Base-by-base conservation (phyloP, 2,113 vertebrate species). In the Stomatorhinus ivindoensis region DNA sequence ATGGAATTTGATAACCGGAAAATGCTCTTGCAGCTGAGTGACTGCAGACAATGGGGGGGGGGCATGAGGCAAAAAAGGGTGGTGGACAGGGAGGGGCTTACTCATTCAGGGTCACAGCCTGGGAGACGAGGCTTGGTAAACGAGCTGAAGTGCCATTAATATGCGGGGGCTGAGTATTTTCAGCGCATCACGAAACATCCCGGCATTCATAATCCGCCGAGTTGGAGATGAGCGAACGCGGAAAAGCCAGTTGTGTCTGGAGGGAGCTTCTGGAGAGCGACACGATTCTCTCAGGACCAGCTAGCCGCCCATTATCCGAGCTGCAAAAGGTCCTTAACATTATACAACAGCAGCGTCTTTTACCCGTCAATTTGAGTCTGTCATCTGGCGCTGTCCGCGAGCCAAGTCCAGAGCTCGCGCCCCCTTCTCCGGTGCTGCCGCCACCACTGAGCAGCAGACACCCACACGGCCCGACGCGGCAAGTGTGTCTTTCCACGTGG, bases 1-100 rank as follows among this genome's bases (percentile, higher is more conserved):
- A 94, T 94, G 93, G 92, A 92, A 95, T 91, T 93, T 92, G 93
- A 94, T 94, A 93, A 95, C 91, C 89, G 88, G 92, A 95, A 95
- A 93, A 95, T 94, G 94, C 91, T 92, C 93, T 93, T 94, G 94
- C 92, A 94, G 93, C 69, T 27, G 91, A 94, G 92, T 91, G 93
- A 92, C 94, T 91, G 89, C 93, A 92, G 93, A 94, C 93, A 93
- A 94, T 89, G 51, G 39, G 90, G 51, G 91, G 27, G 65, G 4
- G 27, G 9, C 65, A 35, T 15, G 27, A 73, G 11, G 27, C 13
- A 39, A 76, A 6, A 39, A 19, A 39, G 69, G 31, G 31, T 4
- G 31, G 15, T 35, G 69, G 90, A 3, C 19, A 13, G 47, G 27
- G 61, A 73, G 46, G 17, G 11, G 51, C 47, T 31, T 51, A 21